Conservation (phyloP, 2,113 vertebrate genomes). For the Athene noctua region DNA sequence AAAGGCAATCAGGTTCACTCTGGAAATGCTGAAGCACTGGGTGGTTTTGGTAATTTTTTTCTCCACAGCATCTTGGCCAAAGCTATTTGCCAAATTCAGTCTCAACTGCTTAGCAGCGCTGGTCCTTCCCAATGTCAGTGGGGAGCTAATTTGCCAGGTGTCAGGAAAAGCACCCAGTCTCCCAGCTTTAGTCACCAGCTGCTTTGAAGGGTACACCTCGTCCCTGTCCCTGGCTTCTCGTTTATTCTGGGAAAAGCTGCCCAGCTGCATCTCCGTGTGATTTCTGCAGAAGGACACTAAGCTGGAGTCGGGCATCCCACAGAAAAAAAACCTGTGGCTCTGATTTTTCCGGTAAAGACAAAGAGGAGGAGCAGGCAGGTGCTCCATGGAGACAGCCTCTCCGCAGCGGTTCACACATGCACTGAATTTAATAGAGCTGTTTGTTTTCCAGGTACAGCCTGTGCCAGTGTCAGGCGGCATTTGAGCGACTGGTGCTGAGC, state of each 20-base stretch:
- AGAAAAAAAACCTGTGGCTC: background rate
- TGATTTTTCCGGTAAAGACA: background rate
- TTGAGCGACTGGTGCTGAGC: background rate
- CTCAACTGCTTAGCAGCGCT: background rate
- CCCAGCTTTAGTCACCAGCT: background rate
- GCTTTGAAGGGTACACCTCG: background rate
- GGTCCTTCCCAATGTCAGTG: background rate
- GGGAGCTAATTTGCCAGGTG: background rate
- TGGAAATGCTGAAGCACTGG: background rate
- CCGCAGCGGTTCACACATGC: background rate
- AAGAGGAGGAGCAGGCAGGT: slow-evolving; percentile 26
- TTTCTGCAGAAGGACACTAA: background rate
- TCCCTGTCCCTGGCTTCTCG: background rate
- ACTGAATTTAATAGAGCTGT: slow-evolving; percentile 3
- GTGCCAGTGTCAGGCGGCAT: background rate
- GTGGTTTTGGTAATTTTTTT: background rate
- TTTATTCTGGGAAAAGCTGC: background rate
- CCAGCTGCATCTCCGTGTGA: background rate
- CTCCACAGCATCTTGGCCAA: background rate
- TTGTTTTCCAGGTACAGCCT: background rate
- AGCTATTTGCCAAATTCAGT: background rate
- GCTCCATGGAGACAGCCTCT: slow-evolving; percentile 30
- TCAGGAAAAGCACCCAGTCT: background rate
- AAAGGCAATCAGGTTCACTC: background rate
- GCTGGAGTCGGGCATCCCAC: background rate